phyloP scores from a whole-genome alignment of 2,113 vertebrate species.

The Corapipo altera region DNA sequence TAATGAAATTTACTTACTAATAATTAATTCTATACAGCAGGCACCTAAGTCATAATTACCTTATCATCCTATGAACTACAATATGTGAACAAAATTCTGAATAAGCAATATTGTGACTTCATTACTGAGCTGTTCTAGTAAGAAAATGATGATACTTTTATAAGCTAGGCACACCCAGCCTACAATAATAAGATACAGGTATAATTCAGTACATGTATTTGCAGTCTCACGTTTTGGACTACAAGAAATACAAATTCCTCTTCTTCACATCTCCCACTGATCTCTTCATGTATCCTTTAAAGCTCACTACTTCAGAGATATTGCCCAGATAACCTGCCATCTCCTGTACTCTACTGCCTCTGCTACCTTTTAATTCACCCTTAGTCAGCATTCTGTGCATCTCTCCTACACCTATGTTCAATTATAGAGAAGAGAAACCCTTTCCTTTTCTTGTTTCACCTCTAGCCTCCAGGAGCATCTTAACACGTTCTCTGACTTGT shows the following conservation, averaged over 20 bases:
- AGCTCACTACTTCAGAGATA: neutral
- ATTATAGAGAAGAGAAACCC: fast-evolving
- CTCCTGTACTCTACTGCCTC: neutral
- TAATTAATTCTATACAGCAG: neutral
- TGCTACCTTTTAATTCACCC: neutral
- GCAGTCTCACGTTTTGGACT: neutral
- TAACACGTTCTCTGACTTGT: neutral
- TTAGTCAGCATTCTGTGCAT: neutral
- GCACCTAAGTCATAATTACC: neutral
- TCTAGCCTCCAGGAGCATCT: neutral
- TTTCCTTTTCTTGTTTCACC: neutral
- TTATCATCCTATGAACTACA: neutral
- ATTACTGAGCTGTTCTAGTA: neutral
- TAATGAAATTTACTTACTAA: neutral
- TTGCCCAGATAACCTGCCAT: neutral
- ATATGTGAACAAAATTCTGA: neutral
- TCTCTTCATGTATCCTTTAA: neutral
- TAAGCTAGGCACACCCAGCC: neutral
- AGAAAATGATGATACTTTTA: neutral
- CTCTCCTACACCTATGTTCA: neutral
- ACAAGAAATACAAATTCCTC: neutral
- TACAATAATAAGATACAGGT: neutral
- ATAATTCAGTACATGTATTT: neutral
- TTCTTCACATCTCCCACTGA: neutral
- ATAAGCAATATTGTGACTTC: neutral